These are phyloP conservation scores for Drosophila nannoptera DNA, from an alignment of 1,140 invertebrate genomes.

Conservation along the genomic window DNA sequence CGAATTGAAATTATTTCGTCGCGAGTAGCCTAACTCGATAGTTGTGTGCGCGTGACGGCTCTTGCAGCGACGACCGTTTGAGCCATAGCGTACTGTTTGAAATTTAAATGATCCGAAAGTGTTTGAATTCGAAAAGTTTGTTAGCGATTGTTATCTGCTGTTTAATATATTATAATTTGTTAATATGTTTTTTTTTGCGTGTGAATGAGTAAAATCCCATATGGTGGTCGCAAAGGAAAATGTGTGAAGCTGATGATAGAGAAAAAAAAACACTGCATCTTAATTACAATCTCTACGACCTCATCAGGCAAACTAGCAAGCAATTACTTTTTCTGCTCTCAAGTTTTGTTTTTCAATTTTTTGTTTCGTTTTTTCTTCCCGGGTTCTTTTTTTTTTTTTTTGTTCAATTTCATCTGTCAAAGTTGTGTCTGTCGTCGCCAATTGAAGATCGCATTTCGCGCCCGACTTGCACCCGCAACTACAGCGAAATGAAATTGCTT, in stretches of 20 bases:
- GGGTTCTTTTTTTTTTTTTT: not conserved
- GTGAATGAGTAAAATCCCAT: conserved; percentile 3
- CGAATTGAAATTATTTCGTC: conserved; percentile 35
- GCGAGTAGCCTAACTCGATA: conserved; percentile 25
- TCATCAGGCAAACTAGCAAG: conserved; percentile 17
- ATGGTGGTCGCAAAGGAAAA: too few relatives aligned
- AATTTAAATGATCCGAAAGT: not conserved
- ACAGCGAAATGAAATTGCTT: conserved; percentile 16
- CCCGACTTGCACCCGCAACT: not conserved
- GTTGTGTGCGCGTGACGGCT: conserved; percentile 30
- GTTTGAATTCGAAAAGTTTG: not conserved
- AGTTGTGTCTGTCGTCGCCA: conserved; percentile 14
- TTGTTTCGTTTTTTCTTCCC: not conserved
- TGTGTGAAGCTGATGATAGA: conserved; percentile 8
- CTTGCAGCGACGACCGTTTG: conserved; percentile 12
- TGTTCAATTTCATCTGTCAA: conserved; percentile 30
- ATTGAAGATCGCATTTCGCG: conserved; percentile 16
- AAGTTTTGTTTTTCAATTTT: not conserved
- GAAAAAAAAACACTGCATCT: conserved; percentile 17
- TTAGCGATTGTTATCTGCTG: conserved; percentile 1
- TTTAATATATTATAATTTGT: conserved; percentile 11
- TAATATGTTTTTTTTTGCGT: conserved; percentile 2
- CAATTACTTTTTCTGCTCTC: conserved; percentile 25
- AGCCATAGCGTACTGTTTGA: conserved; percentile 27
- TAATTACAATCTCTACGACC: conserved; percentile 38